Base-by-base conservation (phyloP, 1,140 invertebrate genomes). In the Tenebrio molitor region DNA sequence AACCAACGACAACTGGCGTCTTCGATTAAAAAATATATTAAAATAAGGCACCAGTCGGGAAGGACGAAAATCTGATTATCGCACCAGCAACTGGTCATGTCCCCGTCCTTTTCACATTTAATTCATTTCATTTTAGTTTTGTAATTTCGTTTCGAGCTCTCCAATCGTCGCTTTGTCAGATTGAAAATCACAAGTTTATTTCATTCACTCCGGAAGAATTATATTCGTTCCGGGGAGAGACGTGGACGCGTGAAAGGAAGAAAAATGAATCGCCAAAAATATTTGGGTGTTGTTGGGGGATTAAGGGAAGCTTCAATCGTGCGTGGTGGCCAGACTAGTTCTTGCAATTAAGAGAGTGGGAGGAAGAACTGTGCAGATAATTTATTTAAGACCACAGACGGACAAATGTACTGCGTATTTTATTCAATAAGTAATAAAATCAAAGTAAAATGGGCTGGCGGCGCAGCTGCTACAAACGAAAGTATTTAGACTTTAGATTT, bases 51-150 rank as follows among this genome's bases (percentile, higher is more conserved):
- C 4, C 4, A n/a, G 3, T 41, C 12, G 7, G 36, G 7, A 41
- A 41, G n/a, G n/a, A n/a, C n/a, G n/a, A n/a, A 41, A 41, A 41
- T 41, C 36, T 41, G 2, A 41, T 41, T 41, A 2, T n/a, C 12
- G 4, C 36, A 41, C 3, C 8, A 29, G 36, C 36, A n/a, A 41
- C 12, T 41, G 36, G 12, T 4, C 36, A 41, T 41, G 36, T 41
- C n/a, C 12, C 12, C 36, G 36, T 41, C 12, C 36, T 41, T 41
- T 41, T 41, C 12, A 6, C 2, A 14, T 41, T 41, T 41, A 41
- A 41, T 41, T 41, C 36, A 14, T 41, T 41, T n/a, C 36, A 41
- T 41, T 41, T 41, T 41, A 41, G 36, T 41, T 41, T 41, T 41
- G 4, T 41, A 41, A 41, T 41, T 41, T 41, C 36, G 36, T 41